Percentiles rank a stretch among this genome's conserved stretches.
Conservation (phyloP, 2,113 vertebrate genomes). For the Pseudorectes ferrugineus region DNA sequence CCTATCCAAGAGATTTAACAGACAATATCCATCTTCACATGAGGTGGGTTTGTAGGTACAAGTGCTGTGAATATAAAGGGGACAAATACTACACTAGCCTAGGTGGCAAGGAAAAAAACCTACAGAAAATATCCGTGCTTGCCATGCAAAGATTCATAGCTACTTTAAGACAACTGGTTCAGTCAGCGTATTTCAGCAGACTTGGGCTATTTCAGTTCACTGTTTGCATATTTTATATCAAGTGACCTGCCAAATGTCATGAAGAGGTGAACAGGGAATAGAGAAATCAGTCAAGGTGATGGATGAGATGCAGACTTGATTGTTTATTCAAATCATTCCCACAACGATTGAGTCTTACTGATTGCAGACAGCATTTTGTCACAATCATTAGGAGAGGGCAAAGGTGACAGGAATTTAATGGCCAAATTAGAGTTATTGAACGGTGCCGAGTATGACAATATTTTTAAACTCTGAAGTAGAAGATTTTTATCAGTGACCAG, state of each 20-base stretch:
- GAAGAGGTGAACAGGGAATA: constrained; percentile 61
- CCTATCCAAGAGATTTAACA: not conserved
- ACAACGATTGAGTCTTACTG: constrained; percentile 44
- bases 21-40: not conserved
- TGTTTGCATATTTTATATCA: constrained; percentile 44
- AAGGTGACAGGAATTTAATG: constrained; percentile 65
- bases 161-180: not conserved
- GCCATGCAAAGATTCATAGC: not conserved
- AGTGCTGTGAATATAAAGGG: not conserved
- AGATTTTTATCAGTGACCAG: not conserved
- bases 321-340: constrained; percentile 74
- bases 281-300: constrained; percentile 69
- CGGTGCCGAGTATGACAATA: not conserved
- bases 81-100: not conserved
- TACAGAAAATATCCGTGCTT: not conserved
- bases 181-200: constrained; percentile 39
- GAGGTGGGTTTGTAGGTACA: not conserved
- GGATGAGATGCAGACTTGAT: constrained; percentile 67
- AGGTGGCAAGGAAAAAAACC: not conserved
- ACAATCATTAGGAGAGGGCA: constrained; percentile 66
- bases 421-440: constrained; percentile 64
- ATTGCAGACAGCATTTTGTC: constrained; percentile 65
- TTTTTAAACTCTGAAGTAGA: not conserved
- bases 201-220: constrained; percentile 10
- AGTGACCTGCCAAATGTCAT: constrained; percentile 63